A percentile compares a stretch with the other conserved stretches of the same genome.
phyloP scores from a whole-genome alignment of 2,797 vertebrate species.

The Labroides dimidiatus region DNA sequence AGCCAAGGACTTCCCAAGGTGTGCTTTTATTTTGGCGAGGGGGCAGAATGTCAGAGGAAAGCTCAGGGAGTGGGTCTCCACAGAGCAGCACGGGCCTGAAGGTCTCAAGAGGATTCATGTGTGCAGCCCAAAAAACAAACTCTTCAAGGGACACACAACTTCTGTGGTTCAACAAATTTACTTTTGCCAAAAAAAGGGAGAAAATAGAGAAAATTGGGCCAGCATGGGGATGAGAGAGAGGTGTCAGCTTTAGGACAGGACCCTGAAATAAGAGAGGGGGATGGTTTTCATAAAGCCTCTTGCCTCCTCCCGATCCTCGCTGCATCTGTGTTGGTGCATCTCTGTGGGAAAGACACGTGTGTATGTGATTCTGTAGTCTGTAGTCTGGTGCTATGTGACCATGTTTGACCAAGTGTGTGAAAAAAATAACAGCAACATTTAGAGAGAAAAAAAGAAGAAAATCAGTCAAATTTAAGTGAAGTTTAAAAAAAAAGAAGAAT shows the following conservation, averaged over 20 bases:
- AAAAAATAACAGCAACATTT: conserved; percentile 77
- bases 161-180: conserved; percentile 79
- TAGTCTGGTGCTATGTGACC: conserved; percentile 97
- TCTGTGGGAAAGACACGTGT: conserved; percentile 90
- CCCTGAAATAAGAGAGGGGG: conserved; percentile 25
- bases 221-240: conserved; percentile 65
- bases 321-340: conserved; percentile 83
- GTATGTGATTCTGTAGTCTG: conserved; percentile 97
- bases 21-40: conserved; percentile 28
- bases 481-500: conserved; percentile 81
- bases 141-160: conserved; percentile 60
- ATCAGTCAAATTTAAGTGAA: conserved; percentile 88
- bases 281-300: conserved; percentile 49
- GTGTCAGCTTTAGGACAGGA: conserved; percentile 54
- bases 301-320: conserved; percentile 67
- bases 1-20: conserved; percentile 61
- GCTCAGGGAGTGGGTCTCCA: conserved; percentile 78
- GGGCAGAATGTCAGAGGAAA: conserved; percentile 66
- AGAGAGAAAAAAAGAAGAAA: conserved; percentile 71
- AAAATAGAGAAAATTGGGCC: conserved; percentile 67
- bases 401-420: conserved; percentile 86
- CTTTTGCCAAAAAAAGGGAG: conserved; percentile 74
- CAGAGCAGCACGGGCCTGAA: conserved; percentile 70
- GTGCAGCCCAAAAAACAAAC: conserved; percentile 47
- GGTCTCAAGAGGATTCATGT: conserved; percentile 51